A percentile compares a stretch with the other conserved stretches of the same genome.
These are phyloP conservation scores for Micrastur ruficollis DNA, from an alignment of 2,797 vertebrate genomes.

Conservation along the genomic window DNA sequence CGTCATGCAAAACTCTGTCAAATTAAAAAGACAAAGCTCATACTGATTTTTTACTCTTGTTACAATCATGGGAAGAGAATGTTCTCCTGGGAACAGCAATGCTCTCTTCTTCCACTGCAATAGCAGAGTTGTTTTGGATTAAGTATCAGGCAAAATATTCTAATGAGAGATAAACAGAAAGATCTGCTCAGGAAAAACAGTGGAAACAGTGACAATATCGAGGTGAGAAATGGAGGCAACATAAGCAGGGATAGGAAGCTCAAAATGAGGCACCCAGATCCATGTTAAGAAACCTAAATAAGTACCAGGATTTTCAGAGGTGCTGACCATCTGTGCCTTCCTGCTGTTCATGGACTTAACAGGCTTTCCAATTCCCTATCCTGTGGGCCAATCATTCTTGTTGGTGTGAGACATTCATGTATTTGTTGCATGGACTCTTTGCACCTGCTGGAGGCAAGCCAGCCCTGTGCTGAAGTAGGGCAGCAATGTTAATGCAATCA, in stretches of 20 bases:
- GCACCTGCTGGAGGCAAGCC: neutral
- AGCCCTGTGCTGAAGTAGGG: neutral
- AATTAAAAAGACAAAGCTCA: neutral
- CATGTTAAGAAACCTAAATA: neutral
- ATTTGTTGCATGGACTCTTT: neutral
- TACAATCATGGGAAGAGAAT: neutral
- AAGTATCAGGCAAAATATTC: slow-evolving; percentile 9
- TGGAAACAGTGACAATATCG: neutral
- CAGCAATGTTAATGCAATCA: neutral
- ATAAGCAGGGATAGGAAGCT: neutral
- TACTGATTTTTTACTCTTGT: neutral
- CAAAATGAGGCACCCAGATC: neutral
- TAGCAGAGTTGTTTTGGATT: neutral
- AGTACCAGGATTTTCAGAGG: neutral
- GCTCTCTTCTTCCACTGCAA: slow-evolving; percentile 23
- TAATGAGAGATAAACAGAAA: slow-evolving; percentile 8
- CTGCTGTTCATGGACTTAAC: neutral
- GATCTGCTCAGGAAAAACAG: slow-evolving; percentile 3
- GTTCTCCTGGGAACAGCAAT: neutral
- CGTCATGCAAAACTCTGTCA: neutral
- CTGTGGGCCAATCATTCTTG: neutral
- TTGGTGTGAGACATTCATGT: rapidly evolving
- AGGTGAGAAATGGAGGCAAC: neutral
- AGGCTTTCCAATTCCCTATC: neutral
- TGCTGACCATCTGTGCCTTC: neutral